These are phyloP conservation scores for Berghia stephanieae DNA, from an alignment of 1,140 invertebrate genomes.

Conservation along the genomic window DNA sequence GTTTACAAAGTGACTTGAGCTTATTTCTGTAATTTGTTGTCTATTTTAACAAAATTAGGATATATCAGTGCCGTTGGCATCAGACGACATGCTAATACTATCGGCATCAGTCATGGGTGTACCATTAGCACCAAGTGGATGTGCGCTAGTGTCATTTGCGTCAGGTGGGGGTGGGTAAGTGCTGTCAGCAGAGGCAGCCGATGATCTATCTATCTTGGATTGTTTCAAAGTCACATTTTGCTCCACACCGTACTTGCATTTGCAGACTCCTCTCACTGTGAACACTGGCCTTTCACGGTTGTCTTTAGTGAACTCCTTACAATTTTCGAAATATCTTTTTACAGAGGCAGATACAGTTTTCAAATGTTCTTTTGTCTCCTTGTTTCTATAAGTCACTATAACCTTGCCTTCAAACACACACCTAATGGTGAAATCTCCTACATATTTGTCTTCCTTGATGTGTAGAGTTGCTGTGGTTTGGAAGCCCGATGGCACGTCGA, in stretches of 20 bases:
- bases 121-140: no score
- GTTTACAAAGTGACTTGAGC: no score
- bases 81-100: no score
- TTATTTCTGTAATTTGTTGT: no score
- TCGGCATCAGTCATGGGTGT: no score
- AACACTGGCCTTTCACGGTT: conserved; percentile 49
- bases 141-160: no score
- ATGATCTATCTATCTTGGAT: no score
- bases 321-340: conserved; percentile 56
- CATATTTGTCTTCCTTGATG: conserved; percentile 68
- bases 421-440: conserved; percentile 65
- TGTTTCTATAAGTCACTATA: conserved; percentile 32
- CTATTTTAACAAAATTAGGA: no score
- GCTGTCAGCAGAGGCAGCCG: no score
- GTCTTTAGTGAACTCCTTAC: conserved; percentile 56
- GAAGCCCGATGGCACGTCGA: conserved; percentile 65
- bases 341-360: conserved; percentile 49
- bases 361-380: conserved; percentile 35
- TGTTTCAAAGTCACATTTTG: conserved; percentile 66
- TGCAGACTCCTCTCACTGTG: conserved; percentile 60
- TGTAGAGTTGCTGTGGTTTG: conserved; percentile 68
- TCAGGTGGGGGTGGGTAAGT: no score
- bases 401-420: conserved; percentile 63
- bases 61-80: no score
- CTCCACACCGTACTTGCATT: conserved; percentile 66